phyloP scores from a whole-genome alignment of 2,113 vertebrate genomes.

The Pycnonotus jocosus region DNA sequence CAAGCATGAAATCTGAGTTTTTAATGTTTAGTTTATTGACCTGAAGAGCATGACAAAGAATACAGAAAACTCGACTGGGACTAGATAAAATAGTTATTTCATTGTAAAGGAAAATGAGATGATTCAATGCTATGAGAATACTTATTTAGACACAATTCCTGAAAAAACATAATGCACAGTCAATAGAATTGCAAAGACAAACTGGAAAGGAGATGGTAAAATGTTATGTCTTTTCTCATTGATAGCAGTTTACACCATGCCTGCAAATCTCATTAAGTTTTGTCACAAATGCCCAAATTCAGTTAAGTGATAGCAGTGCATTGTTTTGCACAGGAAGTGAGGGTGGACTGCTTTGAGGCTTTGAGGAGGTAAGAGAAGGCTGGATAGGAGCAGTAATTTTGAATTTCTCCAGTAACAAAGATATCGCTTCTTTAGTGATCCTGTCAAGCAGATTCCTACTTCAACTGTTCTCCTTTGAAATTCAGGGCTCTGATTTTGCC shows the following conservation, averaged over 20 bases:
- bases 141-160: background rate
- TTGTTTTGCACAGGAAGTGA: background rate
- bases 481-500: background rate
- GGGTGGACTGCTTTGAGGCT: background rate
- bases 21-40: background rate
- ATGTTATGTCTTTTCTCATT: background rate
- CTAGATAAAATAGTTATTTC: background rate
- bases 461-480: background rate
- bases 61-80: background rate
- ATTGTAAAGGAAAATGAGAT: background rate
- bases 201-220: background rate
- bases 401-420: background rate
- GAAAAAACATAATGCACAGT: background rate
- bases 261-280: background rate
- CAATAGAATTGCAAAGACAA: background rate
- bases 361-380: background rate
- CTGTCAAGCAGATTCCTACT: background rate
- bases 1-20: background rate
- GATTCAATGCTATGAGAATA: background rate
- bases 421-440: background rate
- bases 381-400: background rate
- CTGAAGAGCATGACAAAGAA: background rate
- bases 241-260: background rate
- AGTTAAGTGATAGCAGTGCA: background rate
- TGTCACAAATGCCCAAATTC: background rate